Base-by-base conservation (phyloP, 2,113 vertebrate species). In the Choloepus hoffmanni region DNA sequence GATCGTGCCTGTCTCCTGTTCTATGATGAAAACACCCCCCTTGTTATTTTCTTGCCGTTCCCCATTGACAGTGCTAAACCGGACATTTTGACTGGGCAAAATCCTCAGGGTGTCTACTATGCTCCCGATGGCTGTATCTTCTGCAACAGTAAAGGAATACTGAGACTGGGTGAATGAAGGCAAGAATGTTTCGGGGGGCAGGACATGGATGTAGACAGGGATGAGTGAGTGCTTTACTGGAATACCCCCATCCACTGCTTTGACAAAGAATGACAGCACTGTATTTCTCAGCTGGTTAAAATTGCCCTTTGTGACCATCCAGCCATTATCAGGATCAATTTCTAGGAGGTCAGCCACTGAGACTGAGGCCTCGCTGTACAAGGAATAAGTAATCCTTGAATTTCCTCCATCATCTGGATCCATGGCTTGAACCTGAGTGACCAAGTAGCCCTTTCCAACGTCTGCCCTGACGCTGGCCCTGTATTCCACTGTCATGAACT, bases 271-370 rank as follows among this genome's bases (percentile, higher is more conserved):
- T 0, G 99, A 99, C 72, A 99, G 98, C 62, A 99, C 99, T 0
- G 99, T 99, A 90, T 99, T 99, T 97, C 98, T 99, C 65, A 99
- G 97, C 45, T 99, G 99, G 96, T 98, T 99, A 96, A 99, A 99
- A 92, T 97, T 99, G 81, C 99, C 99, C 97, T 99, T 99, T 4
- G 99, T 99, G 78, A 99, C 99, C 98, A 99, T 99, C 99, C 99
- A 99, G 72, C 99, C 99, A 92, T 99, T 99, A 97, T 99, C 99
- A 23, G 99, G 99, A 95, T 99, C 99, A 10, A 99, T 99, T 98
- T 99, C 99, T 96, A 99, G 98, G 90, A 99, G 98, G 93, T 99
- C 99, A 18, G 99, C 98, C 77, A 99, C 99, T 1, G 99, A 99
- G 77, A 99, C 98, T 0, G 99, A 99, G 43, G 99, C 99, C 96